These are phyloP conservation scores for Cheilosia vulpina DNA, from an alignment of 2,888 invertebrate species.

Conservation along the genomic window DNA sequence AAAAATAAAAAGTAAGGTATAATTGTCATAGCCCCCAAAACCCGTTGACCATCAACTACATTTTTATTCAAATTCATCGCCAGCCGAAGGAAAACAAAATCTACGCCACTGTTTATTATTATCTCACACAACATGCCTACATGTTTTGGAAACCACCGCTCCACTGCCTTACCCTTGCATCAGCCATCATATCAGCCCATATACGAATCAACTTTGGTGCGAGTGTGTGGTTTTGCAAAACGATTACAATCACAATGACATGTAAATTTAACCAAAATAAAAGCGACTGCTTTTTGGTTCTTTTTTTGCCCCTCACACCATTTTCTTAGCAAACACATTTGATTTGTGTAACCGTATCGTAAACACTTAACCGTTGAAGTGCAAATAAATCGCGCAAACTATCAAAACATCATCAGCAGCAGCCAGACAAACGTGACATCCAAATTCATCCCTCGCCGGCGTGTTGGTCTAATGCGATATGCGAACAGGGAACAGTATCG, in stretches of 20 bases:
- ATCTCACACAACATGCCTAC: conserved; percentile 54
- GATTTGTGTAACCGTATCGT: conserved; percentile 46
- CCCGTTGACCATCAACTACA: conserved; percentile 70
- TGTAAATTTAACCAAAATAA: conserved; percentile 64
- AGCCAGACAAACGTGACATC: conserved; percentile 65
- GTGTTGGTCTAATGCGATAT: conserved; percentile 12
- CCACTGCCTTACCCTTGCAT: conserved; percentile 14
- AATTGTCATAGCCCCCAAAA: conserved; percentile 45
- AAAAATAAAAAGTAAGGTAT: conserved; percentile 1
- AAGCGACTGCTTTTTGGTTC: conserved; percentile 4
- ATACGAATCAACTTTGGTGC: not conserved
- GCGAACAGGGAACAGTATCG: conserved; percentile 6
- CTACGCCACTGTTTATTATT: conserved; percentile 48
- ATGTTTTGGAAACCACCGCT: conserved; percentile 40
- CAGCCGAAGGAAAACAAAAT: conserved; percentile 1
- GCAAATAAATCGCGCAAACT: conserved; percentile 70
- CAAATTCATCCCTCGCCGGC: conserved; percentile 45
- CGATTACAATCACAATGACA: conserved; percentile 57
- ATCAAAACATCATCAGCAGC: conserved; percentile 60
- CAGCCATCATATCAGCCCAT: conserved; percentile 12
- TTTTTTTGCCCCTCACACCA: conserved; percentile 34
- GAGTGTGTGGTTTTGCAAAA: conserved; percentile 10
- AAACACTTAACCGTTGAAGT: conserved; percentile 59
- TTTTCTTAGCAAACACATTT: conserved; percentile 25
- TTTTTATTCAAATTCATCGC: conserved; percentile 72